Base-by-base conservation (phyloP, 2,797 vertebrate species). In the Gorsachius magnificus region DNA sequence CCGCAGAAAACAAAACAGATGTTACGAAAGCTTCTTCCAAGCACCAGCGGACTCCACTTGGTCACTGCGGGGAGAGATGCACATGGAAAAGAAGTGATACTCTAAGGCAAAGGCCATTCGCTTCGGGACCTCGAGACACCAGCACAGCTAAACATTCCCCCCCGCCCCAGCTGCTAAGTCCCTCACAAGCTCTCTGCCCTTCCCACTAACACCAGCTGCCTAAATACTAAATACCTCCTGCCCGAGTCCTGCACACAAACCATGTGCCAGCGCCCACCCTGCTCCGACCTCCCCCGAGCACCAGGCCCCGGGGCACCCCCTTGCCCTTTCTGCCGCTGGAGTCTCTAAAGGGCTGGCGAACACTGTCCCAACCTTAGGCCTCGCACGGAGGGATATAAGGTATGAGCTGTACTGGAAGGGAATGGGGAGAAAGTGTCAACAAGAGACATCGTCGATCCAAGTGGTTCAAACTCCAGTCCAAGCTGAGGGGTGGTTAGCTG, bases 21-120 rank as follows among this genome's bases (percentile, higher is more conserved):
- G 97, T 94, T 96, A 97, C 95, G 0, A 51, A 97, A 97, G 96
- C 97, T 96, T 96, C 96, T 94, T 97, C 94, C 95, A 95, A 97
- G 93, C 93, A 96, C 95, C 96, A 83, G 92, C 89, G 0, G 80
- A 95, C 86, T 94, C 92, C 93, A 97, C 96, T 96, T 94, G 95
- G 89, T 95, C 96, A 96, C 90, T 84, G 96, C 81, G 36, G 89
- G 90, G 94, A 70, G 91, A 95, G 83, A 96, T 57, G 84, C 82
- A 90, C 58, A 78, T 66, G 89, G 91, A 93, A 82, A 96, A 93
- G 58, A 92, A 68, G 68, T 89, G 95, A 92, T 77, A 70, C 60
- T 66, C 88, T 87, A 94, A 92, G 94, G 94, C 95, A 93, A 96
- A 95, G 94, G 93, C 95, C 95, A 95, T 93, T 94, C 48, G n/a